Evolutionary conservation across 2,888 invertebrate species (phyloP).

Genomic region (Pantelozetes paolii): DNA sequence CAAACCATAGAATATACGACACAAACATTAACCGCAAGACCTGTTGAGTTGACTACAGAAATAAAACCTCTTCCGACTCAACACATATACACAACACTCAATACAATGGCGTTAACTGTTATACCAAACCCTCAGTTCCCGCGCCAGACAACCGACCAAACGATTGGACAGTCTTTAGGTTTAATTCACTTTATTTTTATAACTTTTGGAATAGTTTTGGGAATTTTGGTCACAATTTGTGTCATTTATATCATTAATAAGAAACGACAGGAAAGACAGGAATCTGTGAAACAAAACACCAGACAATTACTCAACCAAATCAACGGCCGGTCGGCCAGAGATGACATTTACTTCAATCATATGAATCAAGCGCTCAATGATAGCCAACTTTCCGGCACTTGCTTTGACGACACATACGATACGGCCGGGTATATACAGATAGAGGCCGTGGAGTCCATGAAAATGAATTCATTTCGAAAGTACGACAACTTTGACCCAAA

Average conservation of each 20-base stretch:
- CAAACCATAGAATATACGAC: background rate
- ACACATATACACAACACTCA: background rate
- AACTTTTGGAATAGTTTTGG: conserved; percentile 16
- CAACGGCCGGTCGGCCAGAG: background rate
- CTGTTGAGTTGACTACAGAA: too few species aligned
- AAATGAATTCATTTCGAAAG: conserved; percentile 13
- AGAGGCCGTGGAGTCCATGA: conserved; percentile 28
- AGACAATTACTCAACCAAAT: background rate
- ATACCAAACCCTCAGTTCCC: background rate
- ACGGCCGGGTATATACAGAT: conserved; percentile 33
- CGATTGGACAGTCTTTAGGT: background rate
- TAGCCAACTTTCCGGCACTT: background rate
- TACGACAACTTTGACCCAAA: conserved; percentile 17
- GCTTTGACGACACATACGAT: conserved; percentile 12
- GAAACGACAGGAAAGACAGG: too few species aligned
- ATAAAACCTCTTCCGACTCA: too few species aligned
- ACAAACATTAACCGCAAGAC: too few species aligned
- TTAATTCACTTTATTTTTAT: background rate
- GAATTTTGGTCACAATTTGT: conserved; percentile 24
- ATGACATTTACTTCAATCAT: conserved; percentile 12
- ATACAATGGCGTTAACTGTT: background rate
- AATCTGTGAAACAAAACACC: background rate
- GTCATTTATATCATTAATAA: conserved; percentile 21
- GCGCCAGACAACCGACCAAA: background rate
- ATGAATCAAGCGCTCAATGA: conserved; percentile 8